phyloP scores from a whole-genome alignment of 1,140 invertebrate genomes.

The Diachasmimorpha longicaudata region DNA sequence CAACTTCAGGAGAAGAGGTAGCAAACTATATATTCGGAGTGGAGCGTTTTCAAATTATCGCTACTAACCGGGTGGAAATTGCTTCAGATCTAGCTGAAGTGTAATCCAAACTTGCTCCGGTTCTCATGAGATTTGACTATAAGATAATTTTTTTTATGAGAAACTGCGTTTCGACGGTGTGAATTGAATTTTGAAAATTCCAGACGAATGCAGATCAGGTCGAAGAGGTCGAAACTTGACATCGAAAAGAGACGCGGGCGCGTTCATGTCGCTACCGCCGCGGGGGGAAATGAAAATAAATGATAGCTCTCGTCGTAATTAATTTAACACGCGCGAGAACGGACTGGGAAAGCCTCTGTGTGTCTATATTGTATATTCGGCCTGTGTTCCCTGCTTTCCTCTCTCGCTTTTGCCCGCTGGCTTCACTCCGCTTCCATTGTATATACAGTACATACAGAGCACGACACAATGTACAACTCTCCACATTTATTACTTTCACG shows the following conservation, averaged over 20 bases:
- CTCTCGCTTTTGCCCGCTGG: not conserved
- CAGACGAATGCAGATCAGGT: too few relatives aligned
- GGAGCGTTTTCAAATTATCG: not conserved
- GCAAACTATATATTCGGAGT: not conserved
- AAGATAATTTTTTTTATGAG: too few relatives aligned
- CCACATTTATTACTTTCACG: slow-evolving; percentile 14
- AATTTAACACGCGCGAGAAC: slow-evolving; percentile 56
- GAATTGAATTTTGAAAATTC: too few relatives aligned
- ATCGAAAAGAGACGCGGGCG: slow-evolving; percentile 13
- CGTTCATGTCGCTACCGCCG: slow-evolving; percentile 34
- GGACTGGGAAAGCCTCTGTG: slow-evolving; percentile 33
- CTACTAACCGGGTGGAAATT: too few relatives aligned
- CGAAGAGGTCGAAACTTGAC: not conserved
- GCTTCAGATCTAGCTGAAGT: too few relatives aligned
- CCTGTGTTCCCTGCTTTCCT: not conserved
- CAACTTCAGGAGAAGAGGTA: not conserved
- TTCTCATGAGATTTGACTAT: too few relatives aligned
- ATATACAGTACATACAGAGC: slow-evolving; percentile 1
- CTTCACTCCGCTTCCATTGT: not conserved
- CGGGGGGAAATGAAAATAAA: slow-evolving; percentile 59
- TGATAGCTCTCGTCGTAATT: slow-evolving; percentile 56
- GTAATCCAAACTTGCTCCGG: too few relatives aligned
- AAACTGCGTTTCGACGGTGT: not conserved
- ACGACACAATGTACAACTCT: not conserved
- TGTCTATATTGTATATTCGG: not conserved